Evolutionary conservation across 2,888 invertebrate genomes (phyloP).

Genomic region (Tetrapedia diversipes): DNA sequence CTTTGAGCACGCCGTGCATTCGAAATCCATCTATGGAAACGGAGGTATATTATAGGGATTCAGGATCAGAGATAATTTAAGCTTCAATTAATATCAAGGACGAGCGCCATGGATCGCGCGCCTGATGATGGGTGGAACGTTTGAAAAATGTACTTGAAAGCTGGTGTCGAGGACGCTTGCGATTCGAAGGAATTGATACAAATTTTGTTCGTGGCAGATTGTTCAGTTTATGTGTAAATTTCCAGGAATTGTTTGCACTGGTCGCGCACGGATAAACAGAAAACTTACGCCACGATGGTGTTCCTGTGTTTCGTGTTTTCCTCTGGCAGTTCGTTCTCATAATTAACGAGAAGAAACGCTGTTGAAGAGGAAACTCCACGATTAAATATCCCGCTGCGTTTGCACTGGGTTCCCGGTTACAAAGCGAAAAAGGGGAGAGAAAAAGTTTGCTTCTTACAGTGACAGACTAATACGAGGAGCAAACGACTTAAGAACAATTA

Average conservation of each 20-base stretch:
- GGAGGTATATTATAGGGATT: conserved; percentile 18
- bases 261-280: too few relatives aligned
- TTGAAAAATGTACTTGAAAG: background rate
- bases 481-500: conserved; percentile 33
- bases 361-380: background rate
- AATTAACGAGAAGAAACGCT: background rate
- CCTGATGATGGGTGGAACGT: background rate
- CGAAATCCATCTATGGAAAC: background rate
- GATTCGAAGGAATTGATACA: too few relatives aligned
- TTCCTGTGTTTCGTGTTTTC: background rate
- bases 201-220: background rate
- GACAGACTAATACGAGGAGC: background rate
- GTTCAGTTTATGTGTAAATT: background rate
- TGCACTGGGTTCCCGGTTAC: conserved; percentile 6
- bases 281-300: too few relatives aligned
- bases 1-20: background rate
- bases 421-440: background rate
- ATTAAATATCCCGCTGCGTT: conserved; percentile 59
- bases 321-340: too few relatives aligned
- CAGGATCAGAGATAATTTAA: conserved; percentile 11
- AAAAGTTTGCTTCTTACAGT: background rate
- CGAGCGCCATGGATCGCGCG: background rate
- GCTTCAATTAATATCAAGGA: background rate
- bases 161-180: background rate
- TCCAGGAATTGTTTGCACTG: too few relatives aligned